Conservation (phyloP, 1,140 invertebrate genomes). For the Nautilus pompilius region DNA sequence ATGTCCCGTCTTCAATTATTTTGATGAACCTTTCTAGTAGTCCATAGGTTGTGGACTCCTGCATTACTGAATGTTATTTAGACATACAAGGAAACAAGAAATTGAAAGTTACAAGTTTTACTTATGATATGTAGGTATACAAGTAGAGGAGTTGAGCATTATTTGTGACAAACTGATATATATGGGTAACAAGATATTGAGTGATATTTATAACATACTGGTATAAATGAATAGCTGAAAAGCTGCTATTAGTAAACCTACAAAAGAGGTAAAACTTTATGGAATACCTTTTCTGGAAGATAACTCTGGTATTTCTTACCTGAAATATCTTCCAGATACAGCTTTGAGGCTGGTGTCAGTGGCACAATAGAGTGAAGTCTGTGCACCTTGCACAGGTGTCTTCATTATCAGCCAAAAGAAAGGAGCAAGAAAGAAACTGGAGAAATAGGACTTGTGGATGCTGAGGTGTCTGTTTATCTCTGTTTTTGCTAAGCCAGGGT, state of each 20-base stretch:
- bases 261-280: neutral
- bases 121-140: too few relatives aligned
- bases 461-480: conserved; percentile 72
- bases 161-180: neutral
- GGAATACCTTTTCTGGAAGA: neutral
- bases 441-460: conserved; percentile 34
- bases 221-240: neutral
- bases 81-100: too few relatives aligned
- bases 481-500: conserved; percentile 79
- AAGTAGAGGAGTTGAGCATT: too few relatives aligned
- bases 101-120: too few relatives aligned
- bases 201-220: neutral
- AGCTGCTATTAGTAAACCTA: neutral
- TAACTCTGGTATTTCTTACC: conserved; percentile 15
- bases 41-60: too few relatives aligned
- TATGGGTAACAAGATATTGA: neutral
- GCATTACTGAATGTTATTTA: too few relatives aligned
- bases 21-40: too few relatives aligned
- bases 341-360: conserved; percentile 66
- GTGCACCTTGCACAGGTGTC: conserved; percentile 63
- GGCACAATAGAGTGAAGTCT: conserved; percentile 73
- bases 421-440: conserved; percentile 21
- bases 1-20: too few relatives aligned
- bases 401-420: conserved; percentile 32
- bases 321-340: conserved; percentile 60